Evolutionary conservation across 2,888 invertebrate species (phyloP), one percentile per base, ranked within the genome.

Genomic region (Gasteruption jaculator): DNA sequence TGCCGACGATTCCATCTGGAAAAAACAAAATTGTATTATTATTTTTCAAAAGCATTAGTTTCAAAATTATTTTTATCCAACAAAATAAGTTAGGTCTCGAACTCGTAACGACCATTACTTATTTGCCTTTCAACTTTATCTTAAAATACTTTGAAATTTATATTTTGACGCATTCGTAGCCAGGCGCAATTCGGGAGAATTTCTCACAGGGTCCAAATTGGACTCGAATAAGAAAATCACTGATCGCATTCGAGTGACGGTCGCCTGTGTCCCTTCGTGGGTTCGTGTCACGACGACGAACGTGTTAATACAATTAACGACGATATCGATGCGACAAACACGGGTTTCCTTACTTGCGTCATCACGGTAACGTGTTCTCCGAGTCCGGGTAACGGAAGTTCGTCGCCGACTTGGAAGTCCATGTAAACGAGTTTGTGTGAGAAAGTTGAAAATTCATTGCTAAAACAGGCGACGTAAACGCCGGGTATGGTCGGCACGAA

Each of bases 361-460:
- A 96, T 82, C 11, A 91, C 95, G 35, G 94, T 93, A 6, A 85
- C 83, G 71, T 92, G 92, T 57, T 90, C 90, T 22, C 87, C 88
- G 40, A 90, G 73, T 11, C 91, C 91, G 10, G 91, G 90, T 16
- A 91, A 72, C 1, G 89, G 82, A 32, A 81, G 78, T 70, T 94
- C 93, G 12, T 94, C 92, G 3, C 95, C 95, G 19, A 93, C 91
- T 81, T 93, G 91, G 61, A 97, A 86, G 71, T 96, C 96, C 85
- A 99, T 91, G 72, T 97, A 99, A 16, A 99, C 92, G 52, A 96
- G 80, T 74, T 99, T 99, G 69, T 99, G 97, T 5, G 95, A 92
- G 73, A 97, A 96, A 39, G 97, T 96, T 33, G 97, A 97, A 71
- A 99, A 99, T 72, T 99, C 95, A 75, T 99, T 99, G 70, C 95